These are phyloP conservation scores for Typhlichthys subterraneus DNA, from an alignment of 2,797 vertebrate species.

Conservation along the genomic window DNA sequence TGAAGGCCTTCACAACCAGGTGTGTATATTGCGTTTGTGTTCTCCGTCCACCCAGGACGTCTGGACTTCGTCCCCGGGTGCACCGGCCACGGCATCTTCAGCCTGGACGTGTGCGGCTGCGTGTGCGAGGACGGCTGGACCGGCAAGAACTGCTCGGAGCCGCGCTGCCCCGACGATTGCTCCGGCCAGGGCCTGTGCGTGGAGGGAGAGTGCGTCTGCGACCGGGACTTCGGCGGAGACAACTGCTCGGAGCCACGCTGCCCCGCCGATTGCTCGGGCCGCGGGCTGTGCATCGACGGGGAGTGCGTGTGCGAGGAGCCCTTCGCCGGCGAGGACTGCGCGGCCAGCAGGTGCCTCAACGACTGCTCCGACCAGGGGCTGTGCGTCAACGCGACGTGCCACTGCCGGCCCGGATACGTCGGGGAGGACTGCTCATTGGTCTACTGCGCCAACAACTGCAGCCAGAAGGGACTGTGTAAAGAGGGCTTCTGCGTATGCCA, in stretches of 20 bases:
- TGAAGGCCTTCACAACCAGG: no score
- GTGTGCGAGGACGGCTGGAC: constrained; percentile 93
- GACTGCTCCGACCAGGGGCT: constrained; percentile 91
- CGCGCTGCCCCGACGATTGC: constrained; percentile 88
- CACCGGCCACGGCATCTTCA: constrained; percentile 94
- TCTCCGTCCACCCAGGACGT: constrained; percentile 74
- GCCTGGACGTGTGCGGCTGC: constrained; percentile 91
- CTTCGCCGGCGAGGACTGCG: constrained; percentile 89
- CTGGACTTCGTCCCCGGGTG: constrained; percentile 90
- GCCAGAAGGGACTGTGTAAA: constrained; percentile 86
- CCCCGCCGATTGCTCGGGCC: constrained; percentile 87
- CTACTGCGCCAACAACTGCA: constrained; percentile 91
- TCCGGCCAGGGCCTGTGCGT: constrained; percentile 90
- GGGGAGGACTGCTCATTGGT: constrained; percentile 89
- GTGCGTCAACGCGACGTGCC: constrained; percentile 89
- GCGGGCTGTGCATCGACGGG: constrained; percentile 90
- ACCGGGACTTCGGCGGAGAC: constrained; percentile 89
- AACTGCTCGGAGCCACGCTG: constrained; percentile 93
- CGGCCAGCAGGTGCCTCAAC: constrained; percentile 85
- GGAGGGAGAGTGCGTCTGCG: constrained; percentile 93
- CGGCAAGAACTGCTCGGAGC: constrained; percentile 94
- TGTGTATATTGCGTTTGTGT: background rate
- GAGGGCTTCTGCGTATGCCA: constrained; percentile 91
- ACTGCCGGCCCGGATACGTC: constrained; percentile 86
- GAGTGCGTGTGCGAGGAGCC: constrained; percentile 94